Percentiles rank a stretch among this genome's conserved stretches.
Evolutionary conservation across 2,888 invertebrate genomes (phyloP).

Genomic region (Gibbula magus): DNA sequence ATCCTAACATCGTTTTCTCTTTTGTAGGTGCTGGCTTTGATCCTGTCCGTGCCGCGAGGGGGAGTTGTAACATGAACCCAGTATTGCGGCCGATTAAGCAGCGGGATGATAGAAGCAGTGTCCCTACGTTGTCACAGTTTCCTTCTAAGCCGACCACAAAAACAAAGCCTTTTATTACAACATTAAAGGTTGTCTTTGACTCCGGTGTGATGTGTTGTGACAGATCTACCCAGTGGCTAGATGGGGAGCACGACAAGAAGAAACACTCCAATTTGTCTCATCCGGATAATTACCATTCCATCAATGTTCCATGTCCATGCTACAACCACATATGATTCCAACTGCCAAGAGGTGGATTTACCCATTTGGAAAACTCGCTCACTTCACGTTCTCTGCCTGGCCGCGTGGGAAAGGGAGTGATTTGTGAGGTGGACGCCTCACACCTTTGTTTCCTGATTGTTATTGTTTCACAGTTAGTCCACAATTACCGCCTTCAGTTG

Average conservation of each 20-base stretch:
- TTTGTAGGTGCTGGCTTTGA: slow-evolving; percentile 17
- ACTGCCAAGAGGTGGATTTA: background rate
- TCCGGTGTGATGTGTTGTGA: background rate
- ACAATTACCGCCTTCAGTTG: background rate
- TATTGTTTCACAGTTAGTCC: background rate
- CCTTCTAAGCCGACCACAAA: slow-evolving; percentile 8
- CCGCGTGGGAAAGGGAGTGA: background rate
- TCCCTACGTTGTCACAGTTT: slow-evolving; percentile 2
- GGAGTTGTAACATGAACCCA: slow-evolving; percentile 1
- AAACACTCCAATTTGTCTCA: background rate
- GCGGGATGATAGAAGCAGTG: background rate
- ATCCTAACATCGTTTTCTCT: background rate
- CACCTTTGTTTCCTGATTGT: background rate
- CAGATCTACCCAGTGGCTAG: background rate
- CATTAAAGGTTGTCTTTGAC: background rate
- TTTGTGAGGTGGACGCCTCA: background rate
- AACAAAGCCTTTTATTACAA: slow-evolving; percentile 5
- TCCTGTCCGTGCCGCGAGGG: background rate
- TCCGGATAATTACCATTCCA: background rate
- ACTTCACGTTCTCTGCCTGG: background rate
- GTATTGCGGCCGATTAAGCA: slow-evolving; percentile 10
- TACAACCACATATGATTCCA: background rate
- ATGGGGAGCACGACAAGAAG: no score
- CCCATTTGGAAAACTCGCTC: slow-evolving; percentile 10
- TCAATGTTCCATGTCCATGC: background rate